A percentile compares a stretch with the other conserved stretches of the same genome.
Conservation (phyloP, 2,888 invertebrate species). For the Elegia similella region DNA sequence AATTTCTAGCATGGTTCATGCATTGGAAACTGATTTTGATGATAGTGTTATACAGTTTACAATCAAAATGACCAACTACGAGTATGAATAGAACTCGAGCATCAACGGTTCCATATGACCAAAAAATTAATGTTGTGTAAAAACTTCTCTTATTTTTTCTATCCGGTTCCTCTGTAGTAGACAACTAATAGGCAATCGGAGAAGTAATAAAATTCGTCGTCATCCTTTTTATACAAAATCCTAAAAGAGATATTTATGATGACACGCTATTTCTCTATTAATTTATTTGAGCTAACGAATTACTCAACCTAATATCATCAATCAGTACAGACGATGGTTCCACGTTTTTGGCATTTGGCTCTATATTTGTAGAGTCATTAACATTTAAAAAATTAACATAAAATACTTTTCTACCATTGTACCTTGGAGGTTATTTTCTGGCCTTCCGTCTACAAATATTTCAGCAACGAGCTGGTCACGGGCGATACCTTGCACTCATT, state of each 20-base stretch:
- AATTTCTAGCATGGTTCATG: slow-evolving; percentile 34
- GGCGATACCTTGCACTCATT: slow-evolving; percentile 38
- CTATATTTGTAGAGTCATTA: not conserved
- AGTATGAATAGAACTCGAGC: no score
- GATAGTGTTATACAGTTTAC: slow-evolving; percentile 6
- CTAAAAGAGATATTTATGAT: no score
- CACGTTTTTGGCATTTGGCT: slow-evolving; percentile 34
- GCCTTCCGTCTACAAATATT: slow-evolving; percentile 42
- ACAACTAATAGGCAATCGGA: no score
- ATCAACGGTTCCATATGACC: no score
- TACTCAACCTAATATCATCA: not conserved
- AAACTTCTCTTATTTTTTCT: no score
- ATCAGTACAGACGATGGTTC: slow-evolving; percentile 27
- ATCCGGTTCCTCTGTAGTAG: no score
- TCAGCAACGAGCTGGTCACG: slow-evolving; percentile 41
- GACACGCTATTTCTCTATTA: no score
- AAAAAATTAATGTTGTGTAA: no score
- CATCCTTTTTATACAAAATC: no score
- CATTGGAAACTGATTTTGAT: slow-evolving; percentile 22
- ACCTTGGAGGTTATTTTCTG: slow-evolving; percentile 33
- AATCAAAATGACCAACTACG: no score
- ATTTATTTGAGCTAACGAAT: not conserved
- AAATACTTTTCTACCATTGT: slow-evolving; percentile 11
- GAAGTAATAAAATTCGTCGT: no score
- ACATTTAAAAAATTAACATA: not conserved